Conservation (phyloP, 2,888 invertebrate species). For the Diabrotica balteata region DNA sequence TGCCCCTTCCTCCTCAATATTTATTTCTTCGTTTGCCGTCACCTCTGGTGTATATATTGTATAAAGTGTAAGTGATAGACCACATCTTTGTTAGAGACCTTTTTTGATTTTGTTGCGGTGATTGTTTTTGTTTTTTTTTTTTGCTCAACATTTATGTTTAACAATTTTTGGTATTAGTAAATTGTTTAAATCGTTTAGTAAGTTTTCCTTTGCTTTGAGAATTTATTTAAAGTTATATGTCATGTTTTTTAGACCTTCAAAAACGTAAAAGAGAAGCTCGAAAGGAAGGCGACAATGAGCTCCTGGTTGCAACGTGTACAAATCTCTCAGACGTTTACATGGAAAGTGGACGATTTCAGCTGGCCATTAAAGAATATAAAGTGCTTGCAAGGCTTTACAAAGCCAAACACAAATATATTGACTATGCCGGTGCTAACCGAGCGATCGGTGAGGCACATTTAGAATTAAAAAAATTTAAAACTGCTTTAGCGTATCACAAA, state of each 20-base stretch:
- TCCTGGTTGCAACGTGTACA: slow-evolving; percentile 73
- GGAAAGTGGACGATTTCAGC: slow-evolving; percentile 69
- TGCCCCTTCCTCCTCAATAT: too few species aligned
- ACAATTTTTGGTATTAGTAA: too few species aligned
- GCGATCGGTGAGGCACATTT: slow-evolving; percentile 59
- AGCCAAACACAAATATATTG: slow-evolving; percentile 72
- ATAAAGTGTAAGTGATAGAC: too few species aligned
- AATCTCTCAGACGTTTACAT: slow-evolving; percentile 78
- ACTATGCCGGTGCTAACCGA: slow-evolving; percentile 80
- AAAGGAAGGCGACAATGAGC: slow-evolving; percentile 71
- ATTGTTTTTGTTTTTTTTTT: too few species aligned
- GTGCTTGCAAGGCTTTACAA: slow-evolving; percentile 73
- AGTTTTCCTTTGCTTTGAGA: too few species aligned
- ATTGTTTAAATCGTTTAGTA: too few species aligned
- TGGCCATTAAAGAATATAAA: slow-evolving; percentile 81
- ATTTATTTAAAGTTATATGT: too few species aligned
- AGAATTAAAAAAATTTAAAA: slow-evolving; percentile 74
- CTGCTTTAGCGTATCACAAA: slow-evolving; percentile 80
- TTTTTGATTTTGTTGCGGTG: too few species aligned
- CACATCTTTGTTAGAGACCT: too few species aligned
- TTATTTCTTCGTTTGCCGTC: too few species aligned
- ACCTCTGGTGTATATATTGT: too few species aligned
- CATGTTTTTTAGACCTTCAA: slow-evolving; percentile 66
- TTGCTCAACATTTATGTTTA: too few species aligned
- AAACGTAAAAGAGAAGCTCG: slow-evolving; percentile 77